These are phyloP conservation scores for Anolis carolinensis DNA, from an alignment of 2,113 vertebrate genomes.

Conservation along the genomic window DNA sequence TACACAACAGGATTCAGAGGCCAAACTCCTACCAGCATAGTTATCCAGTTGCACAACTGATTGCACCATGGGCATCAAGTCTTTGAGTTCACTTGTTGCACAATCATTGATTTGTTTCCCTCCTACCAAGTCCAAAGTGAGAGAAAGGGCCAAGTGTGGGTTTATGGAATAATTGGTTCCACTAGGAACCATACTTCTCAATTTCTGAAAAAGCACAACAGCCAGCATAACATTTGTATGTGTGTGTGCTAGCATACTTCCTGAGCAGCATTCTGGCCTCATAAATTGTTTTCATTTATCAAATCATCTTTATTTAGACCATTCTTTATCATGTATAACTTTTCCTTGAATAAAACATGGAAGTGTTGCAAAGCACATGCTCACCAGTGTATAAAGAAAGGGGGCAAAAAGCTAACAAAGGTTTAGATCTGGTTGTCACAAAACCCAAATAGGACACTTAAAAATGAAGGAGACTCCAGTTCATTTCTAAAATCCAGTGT, in stretches of 20 bases:
- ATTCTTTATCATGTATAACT: background rate
- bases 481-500: constrained; percentile 52
- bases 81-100: no score
- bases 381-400: background rate
- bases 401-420: background rate
- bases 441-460: constrained; percentile 24
- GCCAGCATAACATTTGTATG: no score
- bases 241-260: no score
- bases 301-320: background rate
- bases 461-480: constrained; percentile 47
- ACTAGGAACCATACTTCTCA: no score
- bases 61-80: no score
- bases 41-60: no score
- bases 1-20: background rate
- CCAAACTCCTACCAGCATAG: background rate
- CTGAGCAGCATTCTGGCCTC: background rate
- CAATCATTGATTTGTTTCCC: no score
- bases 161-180: no score
- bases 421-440: constrained; percentile 31
- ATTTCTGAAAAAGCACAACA: no score
- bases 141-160: no score
- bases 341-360: background rate
- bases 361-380: background rate
- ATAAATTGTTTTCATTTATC: background rate
- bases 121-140: no score